Conservation (phyloP, 1,140 invertebrate species). For the Bombus waltoni region DNA sequence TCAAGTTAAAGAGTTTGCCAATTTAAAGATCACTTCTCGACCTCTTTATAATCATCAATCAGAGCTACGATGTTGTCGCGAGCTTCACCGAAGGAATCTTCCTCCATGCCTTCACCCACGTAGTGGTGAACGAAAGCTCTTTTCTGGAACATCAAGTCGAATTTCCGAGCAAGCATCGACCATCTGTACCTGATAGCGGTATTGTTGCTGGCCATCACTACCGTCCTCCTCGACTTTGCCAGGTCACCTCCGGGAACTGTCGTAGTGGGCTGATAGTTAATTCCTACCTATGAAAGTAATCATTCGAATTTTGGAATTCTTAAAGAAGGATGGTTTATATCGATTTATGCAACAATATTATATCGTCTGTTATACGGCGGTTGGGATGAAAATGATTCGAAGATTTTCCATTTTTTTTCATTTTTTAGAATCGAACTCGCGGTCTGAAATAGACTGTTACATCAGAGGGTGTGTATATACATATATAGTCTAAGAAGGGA, state of each 20-base stretch:
- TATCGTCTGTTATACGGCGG: too few relatives aligned
- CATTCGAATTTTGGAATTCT: background rate
- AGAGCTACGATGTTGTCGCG: constrained; percentile 88
- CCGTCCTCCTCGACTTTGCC: constrained; percentile 85
- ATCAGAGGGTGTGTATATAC: too few relatives aligned
- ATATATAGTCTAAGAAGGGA: too few relatives aligned
- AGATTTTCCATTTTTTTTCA: too few relatives aligned
- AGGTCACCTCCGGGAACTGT: constrained; percentile 90
- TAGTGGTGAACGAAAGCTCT: constrained; percentile 91
- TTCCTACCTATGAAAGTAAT: constrained; percentile 81
- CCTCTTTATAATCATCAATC: constrained; percentile 85
- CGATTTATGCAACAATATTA: too few relatives aligned
- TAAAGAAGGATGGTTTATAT: too few relatives aligned
- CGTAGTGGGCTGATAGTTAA: constrained; percentile 89
- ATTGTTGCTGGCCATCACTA: constrained; percentile 90
- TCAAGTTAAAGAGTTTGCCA: background rate
- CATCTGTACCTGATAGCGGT: constrained; percentile 90
- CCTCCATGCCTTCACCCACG: constrained; percentile 92
- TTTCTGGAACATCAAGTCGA: constrained; percentile 89
- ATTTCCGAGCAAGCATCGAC: constrained; percentile 87
- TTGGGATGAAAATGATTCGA: too few relatives aligned
- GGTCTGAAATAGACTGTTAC: too few relatives aligned
- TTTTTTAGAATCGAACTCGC: too few relatives aligned
- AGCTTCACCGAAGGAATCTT: constrained; percentile 88
- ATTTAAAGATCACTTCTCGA: constrained; percentile 24